phyloP scores from a whole-genome alignment of 2,888 invertebrate species.

The Parelbella ahira region DNA sequence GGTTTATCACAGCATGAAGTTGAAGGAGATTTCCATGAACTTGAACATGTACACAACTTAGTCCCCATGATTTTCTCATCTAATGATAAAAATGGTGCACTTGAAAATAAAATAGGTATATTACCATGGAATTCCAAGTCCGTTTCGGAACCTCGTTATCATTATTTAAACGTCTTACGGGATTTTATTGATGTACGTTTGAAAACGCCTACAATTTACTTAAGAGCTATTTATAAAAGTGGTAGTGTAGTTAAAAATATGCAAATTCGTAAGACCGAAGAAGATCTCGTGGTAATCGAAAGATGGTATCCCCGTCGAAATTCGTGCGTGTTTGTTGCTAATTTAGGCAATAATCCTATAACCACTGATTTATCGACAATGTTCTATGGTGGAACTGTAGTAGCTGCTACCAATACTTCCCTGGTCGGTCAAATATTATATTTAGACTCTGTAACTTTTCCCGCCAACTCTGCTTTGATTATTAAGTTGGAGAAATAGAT shows the following conservation, averaged over 20 bases:
- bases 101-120: conserved; percentile 55
- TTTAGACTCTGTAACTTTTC: conserved; percentile 66
- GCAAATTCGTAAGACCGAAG: conserved; percentile 82
- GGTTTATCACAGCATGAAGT: conserved; percentile 74
- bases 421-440: conserved; percentile 61
- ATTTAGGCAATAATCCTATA: conserved; percentile 82
- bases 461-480: conserved; percentile 64
- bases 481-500: conserved; percentile 67
- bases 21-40: conserved; percentile 79
- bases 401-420: conserved; percentile 61
- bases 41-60: conserved; percentile 84
- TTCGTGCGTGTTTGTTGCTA: conserved; percentile 87
- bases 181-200: conserved; percentile 82
- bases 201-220: conserved; percentile 86
- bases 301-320: conserved; percentile 89
- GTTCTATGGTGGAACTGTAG: conserved; percentile 85
- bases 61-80: conserved; percentile 85
- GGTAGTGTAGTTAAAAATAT: conserved; percentile 83
- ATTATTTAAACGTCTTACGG: conserved; percentile 78
- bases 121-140: conserved; percentile 84
- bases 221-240: conserved; percentile 85
- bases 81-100: conserved; percentile 41
- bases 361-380: conserved; percentile 86
- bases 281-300: conserved; percentile 86
- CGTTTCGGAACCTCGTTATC: conserved; percentile 65